phyloP scores from a whole-genome alignment of 2,888 invertebrate genomes.

The Sesia bembeciformis region DNA sequence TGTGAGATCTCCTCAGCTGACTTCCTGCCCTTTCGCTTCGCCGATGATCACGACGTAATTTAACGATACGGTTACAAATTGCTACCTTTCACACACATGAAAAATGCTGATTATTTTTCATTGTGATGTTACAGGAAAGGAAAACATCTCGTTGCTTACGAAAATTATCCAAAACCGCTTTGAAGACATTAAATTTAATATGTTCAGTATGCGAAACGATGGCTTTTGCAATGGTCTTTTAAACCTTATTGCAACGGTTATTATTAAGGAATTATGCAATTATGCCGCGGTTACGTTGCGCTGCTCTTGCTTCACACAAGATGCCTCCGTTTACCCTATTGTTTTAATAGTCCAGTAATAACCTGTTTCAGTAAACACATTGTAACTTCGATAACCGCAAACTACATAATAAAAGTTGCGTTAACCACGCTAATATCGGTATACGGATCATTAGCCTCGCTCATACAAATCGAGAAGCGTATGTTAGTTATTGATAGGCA shows the following conservation, averaged over 20 bases:
- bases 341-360: conserved; percentile 24
- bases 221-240: neutral
- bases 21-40: conserved; percentile 12
- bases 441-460: conserved; percentile 5
- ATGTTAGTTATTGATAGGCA: conserved; percentile 26
- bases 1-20: conserved; percentile 8
- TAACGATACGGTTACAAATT: conserved; percentile 25
- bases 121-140: conserved; percentile 14
- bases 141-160: neutral
- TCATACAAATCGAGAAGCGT: conserved; percentile 19
- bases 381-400: conserved; percentile 14
- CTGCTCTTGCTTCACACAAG: neutral
- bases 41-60: conserved; percentile 16
- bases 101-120: conserved; percentile 23
- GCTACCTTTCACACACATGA: conserved; percentile 15
- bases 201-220: no score
- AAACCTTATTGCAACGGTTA: neutral
- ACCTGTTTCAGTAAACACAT: conserved; percentile 18
- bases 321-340: conserved; percentile 13
- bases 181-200: no score
- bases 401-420: conserved; percentile 15
- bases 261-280: conserved; percentile 13
- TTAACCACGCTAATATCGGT: conserved; percentile 11
- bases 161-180: no score
- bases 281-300: neutral